Evolutionary conservation across 1,140 invertebrate genomes (phyloP), one percentile per base, ranked within the genome.

Genomic region (Manduca sexta): DNA sequence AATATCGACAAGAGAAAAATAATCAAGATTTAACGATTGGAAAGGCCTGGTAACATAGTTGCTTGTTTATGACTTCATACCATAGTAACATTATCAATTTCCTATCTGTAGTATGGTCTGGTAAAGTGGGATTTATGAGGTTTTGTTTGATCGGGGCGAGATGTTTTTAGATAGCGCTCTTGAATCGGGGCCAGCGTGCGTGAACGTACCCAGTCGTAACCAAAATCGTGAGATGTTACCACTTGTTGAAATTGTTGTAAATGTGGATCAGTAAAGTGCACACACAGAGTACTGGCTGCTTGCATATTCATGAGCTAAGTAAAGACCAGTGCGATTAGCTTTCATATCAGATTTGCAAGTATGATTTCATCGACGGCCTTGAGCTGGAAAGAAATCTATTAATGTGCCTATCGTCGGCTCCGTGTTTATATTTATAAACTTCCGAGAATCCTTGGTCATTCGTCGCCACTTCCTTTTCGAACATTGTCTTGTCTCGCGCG

Each of bases 121-220:
- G 30, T 45, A 13, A 18, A 34, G 18, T 45, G 18, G 43, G 16
- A 61, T 60, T 73, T 62, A 48, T 62, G 59, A 68, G 55, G 62
- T 75, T 64, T 65, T 65, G 46, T 70, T 69, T 69, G 67, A 75
- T 75, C 63, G 69, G 69, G 45, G 60, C 42, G 49, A 68, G 69
- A 76, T 68, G 66, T 76, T 59, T 73, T 71, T 60, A 69, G 71
- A 78, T 78, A 79, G 49, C 56, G 58, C 42, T 26, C 52, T 35
- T 39, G 55, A 67, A 76, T 68, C 70, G 61, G 66, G 73, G 73
- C 41, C 73, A 67, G 26, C 52, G 39, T 43, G 17, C 52, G 52
- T 57, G 49, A 55, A 66, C 56, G 61, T 59, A 50, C 50, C 58
- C 54, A 51, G 50, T 60, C 49, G 51, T 41, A 57, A 56, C 47